phyloP scores from a whole-genome alignment of 2,888 invertebrate genomes.

The Neria commutata region DNA sequence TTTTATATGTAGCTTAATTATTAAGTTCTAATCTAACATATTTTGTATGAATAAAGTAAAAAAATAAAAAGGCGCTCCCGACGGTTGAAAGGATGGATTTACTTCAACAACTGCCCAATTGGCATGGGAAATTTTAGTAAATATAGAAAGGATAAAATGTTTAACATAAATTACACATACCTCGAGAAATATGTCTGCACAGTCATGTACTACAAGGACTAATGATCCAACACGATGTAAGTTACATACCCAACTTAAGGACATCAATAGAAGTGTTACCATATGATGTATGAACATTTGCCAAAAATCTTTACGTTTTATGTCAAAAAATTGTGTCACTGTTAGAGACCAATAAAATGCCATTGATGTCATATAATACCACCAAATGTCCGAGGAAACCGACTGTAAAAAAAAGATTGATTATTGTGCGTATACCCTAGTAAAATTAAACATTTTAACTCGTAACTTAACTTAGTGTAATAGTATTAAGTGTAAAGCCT shows the following conservation, averaged over 20 bases:
- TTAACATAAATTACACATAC: constrained; percentile 60
- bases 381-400: constrained; percentile 83
- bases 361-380: constrained; percentile 96
- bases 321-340: constrained; percentile 92
- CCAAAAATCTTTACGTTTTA: constrained; percentile 93
- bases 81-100: too few relatives aligned
- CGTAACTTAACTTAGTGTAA: not conserved
- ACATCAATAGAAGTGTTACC: constrained; percentile 87
- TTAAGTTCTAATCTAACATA: too few relatives aligned
- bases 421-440: constrained; percentile 3
- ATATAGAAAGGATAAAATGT: too few relatives aligned
- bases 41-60: not conserved
- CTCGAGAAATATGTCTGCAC: constrained; percentile 89
- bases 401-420: constrained; percentile 66
- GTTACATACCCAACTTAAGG: constrained; percentile 94
- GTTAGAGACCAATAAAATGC: constrained; percentile 95
- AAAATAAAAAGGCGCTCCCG: too few relatives aligned
- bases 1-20: too few relatives aligned
- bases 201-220: constrained; percentile 85
- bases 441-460: not conserved
- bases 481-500: too few relatives aligned
- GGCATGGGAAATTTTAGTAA: too few relatives aligned
- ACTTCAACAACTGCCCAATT: too few relatives aligned
- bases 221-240: constrained; percentile 89
- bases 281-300: constrained; percentile 99